Evolutionary conservation across 2,888 invertebrate genomes (phyloP).

Genomic region (Ecliptopera silaceata): DNA sequence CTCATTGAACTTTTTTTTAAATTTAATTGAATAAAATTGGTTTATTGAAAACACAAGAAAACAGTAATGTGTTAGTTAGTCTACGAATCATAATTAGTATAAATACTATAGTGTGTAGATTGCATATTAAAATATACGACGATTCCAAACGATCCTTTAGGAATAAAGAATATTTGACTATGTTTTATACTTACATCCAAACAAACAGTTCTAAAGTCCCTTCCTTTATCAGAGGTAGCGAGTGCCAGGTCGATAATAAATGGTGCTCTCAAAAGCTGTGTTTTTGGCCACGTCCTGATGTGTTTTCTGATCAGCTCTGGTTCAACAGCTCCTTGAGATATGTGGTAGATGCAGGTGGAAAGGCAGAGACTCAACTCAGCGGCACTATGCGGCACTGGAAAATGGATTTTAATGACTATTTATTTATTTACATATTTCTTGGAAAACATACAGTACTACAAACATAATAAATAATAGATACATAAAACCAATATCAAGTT

Average conservation of each 20-base stretch:
- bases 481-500: too few relatives aligned
- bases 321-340: conserved; percentile 63
- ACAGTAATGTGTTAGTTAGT: too few relatives aligned
- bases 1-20: too few relatives aligned
- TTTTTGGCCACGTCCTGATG: conserved; percentile 64
- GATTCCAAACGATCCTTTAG: too few relatives aligned
- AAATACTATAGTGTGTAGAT: too few relatives aligned
- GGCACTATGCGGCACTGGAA: conserved; percentile 59
- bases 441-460: too few relatives aligned
- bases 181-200: conserved; percentile 61
- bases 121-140: too few relatives aligned
- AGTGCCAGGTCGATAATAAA: conserved; percentile 68
- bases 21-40: too few relatives aligned
- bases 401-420: neutral
- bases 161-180: neutral
- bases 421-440: too few relatives aligned
- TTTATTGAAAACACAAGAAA: too few relatives aligned
- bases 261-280: conserved; percentile 63
- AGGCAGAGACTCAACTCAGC: conserved; percentile 66
- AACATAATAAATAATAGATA: too few relatives aligned
- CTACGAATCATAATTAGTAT: too few relatives aligned
- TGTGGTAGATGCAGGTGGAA: conserved; percentile 72
- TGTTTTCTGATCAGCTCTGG: conserved; percentile 59
- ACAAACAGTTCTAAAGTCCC: conserved; percentile 62
- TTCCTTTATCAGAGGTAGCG: conserved; percentile 63